Conservation (phyloP, 2,888 invertebrate genomes). For the Harpagoxenus sublaevis region DNA sequence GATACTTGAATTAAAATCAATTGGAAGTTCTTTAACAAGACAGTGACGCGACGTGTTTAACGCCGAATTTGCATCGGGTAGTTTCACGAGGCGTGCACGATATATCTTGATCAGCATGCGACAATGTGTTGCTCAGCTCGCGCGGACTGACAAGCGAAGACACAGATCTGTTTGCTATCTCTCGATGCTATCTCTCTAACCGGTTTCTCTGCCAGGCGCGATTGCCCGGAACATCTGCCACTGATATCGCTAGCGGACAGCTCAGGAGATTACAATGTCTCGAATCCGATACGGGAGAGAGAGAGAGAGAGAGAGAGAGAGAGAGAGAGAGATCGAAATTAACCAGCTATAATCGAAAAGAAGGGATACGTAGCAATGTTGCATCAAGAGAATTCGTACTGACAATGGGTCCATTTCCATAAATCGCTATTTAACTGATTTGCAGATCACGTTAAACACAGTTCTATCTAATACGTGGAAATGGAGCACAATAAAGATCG, state of each 20-base stretch:
- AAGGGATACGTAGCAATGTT: constrained; percentile 17
- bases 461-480: background rate
- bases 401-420: background rate
- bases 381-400: constrained; percentile 22
- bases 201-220: constrained; percentile 39
- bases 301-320: constrained; percentile 14
- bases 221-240: constrained; percentile 52
- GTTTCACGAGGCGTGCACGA: constrained; percentile 30
- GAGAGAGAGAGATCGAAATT: constrained; percentile 35
- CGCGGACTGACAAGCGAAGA: constrained; percentile 51
- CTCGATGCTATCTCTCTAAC: constrained; percentile 43
- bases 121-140: constrained; percentile 42
- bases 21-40: background rate
- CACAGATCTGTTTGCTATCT: constrained; percentile 52
- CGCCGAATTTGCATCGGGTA: constrained; percentile 11
- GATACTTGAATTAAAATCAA: background rate
- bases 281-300: constrained; percentile 32
- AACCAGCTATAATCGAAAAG: constrained; percentile 45
- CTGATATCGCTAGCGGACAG: constrained; percentile 55
- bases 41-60: background rate
- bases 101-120: constrained; percentile 45
- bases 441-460: background rate
- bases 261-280: constrained; percentile 56
- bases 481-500: background rate
- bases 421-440: background rate